A percentile compares a stretch with the other conserved stretches of the same genome.
Conservation (phyloP, 2,888 invertebrate species). For the Drosophila suboccidentalis region DNA sequence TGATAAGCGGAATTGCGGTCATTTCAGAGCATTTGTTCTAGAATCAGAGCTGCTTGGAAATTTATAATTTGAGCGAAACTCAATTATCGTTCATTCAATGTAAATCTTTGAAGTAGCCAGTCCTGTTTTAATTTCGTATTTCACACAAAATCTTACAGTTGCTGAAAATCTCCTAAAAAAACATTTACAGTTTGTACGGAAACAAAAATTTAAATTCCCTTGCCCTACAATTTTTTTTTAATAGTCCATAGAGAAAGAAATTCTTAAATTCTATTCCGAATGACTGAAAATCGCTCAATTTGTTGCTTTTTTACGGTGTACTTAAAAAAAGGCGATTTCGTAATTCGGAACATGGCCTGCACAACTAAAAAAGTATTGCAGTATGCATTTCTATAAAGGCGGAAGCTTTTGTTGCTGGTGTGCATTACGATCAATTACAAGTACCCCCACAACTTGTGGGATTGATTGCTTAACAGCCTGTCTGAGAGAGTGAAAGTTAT, state of each 20-base stretch:
- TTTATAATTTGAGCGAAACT: background rate
- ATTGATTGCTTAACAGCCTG: conserved; percentile 2
- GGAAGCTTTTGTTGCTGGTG: background rate
- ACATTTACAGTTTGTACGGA: no score
- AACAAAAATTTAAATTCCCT: no score
- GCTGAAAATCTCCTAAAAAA: no score
- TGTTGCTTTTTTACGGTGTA: no score
- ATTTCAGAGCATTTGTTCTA: background rate
- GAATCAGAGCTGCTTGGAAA: background rate
- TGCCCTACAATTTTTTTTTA: no score
- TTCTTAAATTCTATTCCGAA: no score
- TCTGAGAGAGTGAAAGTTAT: conserved; percentile 4
- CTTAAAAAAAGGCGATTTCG: background rate
- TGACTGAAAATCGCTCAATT: no score
- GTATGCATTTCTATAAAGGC: conserved; percentile 2
- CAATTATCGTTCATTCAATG: background rate
- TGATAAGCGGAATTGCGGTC: conserved; percentile 15
- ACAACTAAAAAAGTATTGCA: background rate
- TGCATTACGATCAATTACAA: conserved; percentile 13
- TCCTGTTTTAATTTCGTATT: background rate
- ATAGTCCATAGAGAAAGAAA: no score
- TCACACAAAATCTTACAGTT: no score
- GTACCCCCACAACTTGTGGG: conserved; percentile 16
- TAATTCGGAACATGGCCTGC: background rate
- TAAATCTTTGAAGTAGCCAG: background rate